Base-by-base conservation (phyloP, 1,140 invertebrate species). In the Drosophila dunni region DNA sequence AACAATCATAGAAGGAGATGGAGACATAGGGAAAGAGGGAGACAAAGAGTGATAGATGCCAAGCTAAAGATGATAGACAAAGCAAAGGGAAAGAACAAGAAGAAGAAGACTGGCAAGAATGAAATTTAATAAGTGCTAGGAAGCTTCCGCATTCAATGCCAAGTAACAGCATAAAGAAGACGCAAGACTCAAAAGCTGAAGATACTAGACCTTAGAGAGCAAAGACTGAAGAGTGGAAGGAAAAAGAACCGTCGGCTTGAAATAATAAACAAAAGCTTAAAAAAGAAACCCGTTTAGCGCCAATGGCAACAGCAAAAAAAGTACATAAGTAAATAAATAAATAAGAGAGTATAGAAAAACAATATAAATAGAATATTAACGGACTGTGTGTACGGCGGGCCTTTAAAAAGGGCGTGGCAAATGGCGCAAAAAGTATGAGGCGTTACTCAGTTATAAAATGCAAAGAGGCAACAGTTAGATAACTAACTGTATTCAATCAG, bases 401-500 rank as follows among this genome's bases (percentile, higher is more conserved):
- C 60, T 45, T 45, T 13, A 73, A 44, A 29, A 66, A 77, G 84
- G 83, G 83, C 83, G 83, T 86, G 83, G 70, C 75, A 40, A 13
- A 11, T 15, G 7, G 51, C 15, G 29, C 36, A 10, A 34, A 46
- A 11, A 36, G 24, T 51, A 3, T 11, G 53, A 24, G 51, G 44
- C 65, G 65, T 69, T 33, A 11, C 44, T 63, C 50, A 50, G 60
- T 65, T 44, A 66, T 40, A 64, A 61, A 74, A 63, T 51, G 64
- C 50, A 54, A 78, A 75, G 64, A 61, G 50, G 70, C 80, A 69
- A 79, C 77, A 84, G 81, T 80, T 84, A 73, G 68, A 45, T 51
- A 56, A 36, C 66, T 86, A 86, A 83, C 79, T 83, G 83, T 86
- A 88, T 88, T 86, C 83, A 86, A 86, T 86, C 82, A 86, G 72